These are phyloP conservation scores for Saturnia japonica DNA, from an alignment of 2,888 invertebrate species.

Conservation along the genomic window DNA sequence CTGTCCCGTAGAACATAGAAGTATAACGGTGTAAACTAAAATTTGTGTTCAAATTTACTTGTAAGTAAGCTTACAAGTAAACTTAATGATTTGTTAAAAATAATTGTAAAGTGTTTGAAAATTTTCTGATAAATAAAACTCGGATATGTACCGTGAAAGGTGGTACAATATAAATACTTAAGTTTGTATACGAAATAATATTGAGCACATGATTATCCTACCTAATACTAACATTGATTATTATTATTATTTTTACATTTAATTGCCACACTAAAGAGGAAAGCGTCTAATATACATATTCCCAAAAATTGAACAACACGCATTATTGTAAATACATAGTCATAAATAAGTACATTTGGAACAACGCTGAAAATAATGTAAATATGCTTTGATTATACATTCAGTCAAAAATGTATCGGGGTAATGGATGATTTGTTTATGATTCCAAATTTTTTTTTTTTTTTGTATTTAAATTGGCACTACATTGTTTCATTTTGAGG, in stretches of 20 bases:
- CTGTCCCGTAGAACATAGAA: not conserved
- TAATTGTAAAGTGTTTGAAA: not conserved
- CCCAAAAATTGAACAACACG: not conserved
- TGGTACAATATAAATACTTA: not conserved
- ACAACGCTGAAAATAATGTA: not conserved
- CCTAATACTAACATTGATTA: not conserved
- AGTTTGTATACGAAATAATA: constrained; percentile 1
- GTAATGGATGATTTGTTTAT: too few species aligned
- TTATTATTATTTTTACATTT: not conserved
- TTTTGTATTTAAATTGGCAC: too few species aligned
- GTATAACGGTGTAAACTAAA: not conserved
- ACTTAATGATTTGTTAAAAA: not conserved
- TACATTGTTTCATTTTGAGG: too few species aligned
- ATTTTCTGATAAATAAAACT: not conserved
- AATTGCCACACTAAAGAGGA: not conserved
- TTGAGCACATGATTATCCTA: constrained; percentile 3
- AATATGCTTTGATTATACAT: too few species aligned
- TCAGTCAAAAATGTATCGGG: too few species aligned
- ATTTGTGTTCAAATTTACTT: not conserved
- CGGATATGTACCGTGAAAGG: not conserved
- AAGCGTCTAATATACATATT: not conserved
- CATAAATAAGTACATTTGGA: not conserved
- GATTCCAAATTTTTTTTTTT: too few species aligned
- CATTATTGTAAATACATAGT: not conserved
- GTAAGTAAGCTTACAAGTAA: too few species aligned